A percentile compares a stretch with the other conserved stretches of the same genome.
Conservation (phyloP, 2,888 invertebrate genomes). For the Drosophila anomelani region DNA sequence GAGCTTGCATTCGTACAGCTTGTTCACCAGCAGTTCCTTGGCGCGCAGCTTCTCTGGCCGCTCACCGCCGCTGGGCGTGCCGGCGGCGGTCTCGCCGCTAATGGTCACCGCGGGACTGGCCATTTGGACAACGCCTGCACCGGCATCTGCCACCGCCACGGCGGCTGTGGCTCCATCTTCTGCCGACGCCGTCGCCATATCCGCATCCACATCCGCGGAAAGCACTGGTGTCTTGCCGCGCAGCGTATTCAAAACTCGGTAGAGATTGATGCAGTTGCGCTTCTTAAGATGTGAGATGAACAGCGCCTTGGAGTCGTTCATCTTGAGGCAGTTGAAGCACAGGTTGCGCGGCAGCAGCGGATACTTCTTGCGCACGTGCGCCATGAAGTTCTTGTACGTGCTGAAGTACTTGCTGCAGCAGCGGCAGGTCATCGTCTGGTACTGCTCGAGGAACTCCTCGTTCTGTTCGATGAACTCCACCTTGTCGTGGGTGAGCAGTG, state of each 20-base stretch:
- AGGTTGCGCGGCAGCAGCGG: slow-evolving; percentile 83
- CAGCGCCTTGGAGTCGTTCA: slow-evolving; percentile 84
- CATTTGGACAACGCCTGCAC: not conserved
- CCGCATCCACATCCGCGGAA: not conserved
- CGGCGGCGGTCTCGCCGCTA: slow-evolving; percentile 38
- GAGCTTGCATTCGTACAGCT: slow-evolving; percentile 84
- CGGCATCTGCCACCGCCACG: not conserved
- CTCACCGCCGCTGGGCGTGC: not conserved
- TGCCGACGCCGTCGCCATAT: not conserved
- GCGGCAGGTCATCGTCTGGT: slow-evolving; percentile 84
- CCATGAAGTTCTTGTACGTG: slow-evolving; percentile 85
- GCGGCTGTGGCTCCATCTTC: not conserved
- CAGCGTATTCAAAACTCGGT: slow-evolving; percentile 80
- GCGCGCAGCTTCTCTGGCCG: slow-evolving; percentile 82
- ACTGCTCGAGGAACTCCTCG: slow-evolving; percentile 84
- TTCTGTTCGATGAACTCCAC: slow-evolving; percentile 83
- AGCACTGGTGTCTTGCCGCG: slow-evolving; percentile 53
- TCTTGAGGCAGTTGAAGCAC: slow-evolving; percentile 84
- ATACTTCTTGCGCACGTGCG: slow-evolving; percentile 85
- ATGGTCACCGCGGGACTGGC: slow-evolving; percentile 60
- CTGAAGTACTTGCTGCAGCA: slow-evolving; percentile 83
- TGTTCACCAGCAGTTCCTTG: slow-evolving; percentile 84
- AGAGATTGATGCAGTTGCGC: slow-evolving; percentile 84
- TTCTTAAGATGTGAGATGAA: slow-evolving; percentile 85
- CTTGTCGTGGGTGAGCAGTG: slow-evolving; percentile 82